Evolutionary conservation across 1,140 invertebrate genomes (phyloP).

Genomic region (Bombus breviceps): DNA sequence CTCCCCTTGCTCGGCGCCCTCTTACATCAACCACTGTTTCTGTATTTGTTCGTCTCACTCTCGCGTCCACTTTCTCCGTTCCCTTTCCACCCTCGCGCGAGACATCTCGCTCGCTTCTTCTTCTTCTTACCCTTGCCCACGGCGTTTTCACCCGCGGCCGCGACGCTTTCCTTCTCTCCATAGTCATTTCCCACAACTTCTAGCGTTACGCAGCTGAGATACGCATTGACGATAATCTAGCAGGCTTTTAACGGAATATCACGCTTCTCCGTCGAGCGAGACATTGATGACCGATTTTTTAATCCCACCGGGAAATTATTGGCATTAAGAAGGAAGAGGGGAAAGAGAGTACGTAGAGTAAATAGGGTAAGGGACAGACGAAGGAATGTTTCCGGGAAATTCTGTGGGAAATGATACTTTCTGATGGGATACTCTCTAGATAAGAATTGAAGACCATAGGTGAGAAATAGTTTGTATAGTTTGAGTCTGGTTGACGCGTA

Average conservation of each 20-base stretch:
- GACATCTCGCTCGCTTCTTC: background rate
- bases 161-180: background rate
- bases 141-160: background rate
- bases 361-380: background rate
- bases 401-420: background rate
- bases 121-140: conserved; percentile 15
- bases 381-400: background rate
- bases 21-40: conserved; percentile 35
- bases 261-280: background rate
- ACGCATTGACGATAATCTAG: conserved; percentile 67
- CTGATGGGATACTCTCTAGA: background rate
- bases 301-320: background rate
- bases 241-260: conserved; percentile 66
- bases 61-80: conserved; percentile 48
- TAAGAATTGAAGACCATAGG: background rate
- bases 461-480: background rate
- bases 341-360: too few species aligned
- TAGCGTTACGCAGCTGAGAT: conserved; percentile 51
- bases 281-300: conserved; percentile 28
- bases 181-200: conserved; percentile 43
- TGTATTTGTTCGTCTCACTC: conserved; percentile 45
- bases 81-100: conserved; percentile 6
- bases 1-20: conserved; percentile 4
- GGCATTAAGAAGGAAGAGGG: background rate
- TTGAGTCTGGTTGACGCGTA: background rate